phyloP scores from a whole-genome alignment of 2,113 vertebrate genomes.

The Tympanuchus pallidicinctus region DNA sequence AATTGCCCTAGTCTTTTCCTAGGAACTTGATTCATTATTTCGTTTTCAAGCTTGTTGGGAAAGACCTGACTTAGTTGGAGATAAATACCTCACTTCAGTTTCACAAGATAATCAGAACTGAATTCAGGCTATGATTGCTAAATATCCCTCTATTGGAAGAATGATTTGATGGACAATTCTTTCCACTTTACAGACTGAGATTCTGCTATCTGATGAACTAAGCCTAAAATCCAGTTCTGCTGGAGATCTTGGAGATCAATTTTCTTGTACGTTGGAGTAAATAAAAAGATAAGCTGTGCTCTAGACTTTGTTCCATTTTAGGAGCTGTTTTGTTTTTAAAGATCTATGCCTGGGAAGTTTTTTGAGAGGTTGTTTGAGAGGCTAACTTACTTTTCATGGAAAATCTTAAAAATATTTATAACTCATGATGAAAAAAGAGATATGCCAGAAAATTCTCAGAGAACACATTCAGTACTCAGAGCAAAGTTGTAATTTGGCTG shows the following conservation, averaged over 20 bases:
- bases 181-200: not conserved
- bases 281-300: not conserved
- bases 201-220: not conserved
- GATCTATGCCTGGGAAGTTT: not conserved
- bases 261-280: not conserved
- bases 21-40: not conserved
- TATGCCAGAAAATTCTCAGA: not conserved
- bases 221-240: not conserved
- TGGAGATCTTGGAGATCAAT: not conserved
- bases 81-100: not conserved
- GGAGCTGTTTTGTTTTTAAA: not conserved
- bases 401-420: not conserved
- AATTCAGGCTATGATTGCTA: conserved; percentile 20
- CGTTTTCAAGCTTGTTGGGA: not conserved
- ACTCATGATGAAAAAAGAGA: not conserved
- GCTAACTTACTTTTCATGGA: not conserved
- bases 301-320: not conserved
- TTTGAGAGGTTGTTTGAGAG: not conserved
- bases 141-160: conserved; percentile 1
- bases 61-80: not conserved
- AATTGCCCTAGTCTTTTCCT: not conserved
- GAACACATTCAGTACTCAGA: not conserved
- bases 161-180: not conserved
- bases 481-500: not conserved
- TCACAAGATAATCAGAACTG: conserved; percentile 25